phyloP scores from a whole-genome alignment of 1,140 invertebrate genomes.

The Octopus sinensis region DNA sequence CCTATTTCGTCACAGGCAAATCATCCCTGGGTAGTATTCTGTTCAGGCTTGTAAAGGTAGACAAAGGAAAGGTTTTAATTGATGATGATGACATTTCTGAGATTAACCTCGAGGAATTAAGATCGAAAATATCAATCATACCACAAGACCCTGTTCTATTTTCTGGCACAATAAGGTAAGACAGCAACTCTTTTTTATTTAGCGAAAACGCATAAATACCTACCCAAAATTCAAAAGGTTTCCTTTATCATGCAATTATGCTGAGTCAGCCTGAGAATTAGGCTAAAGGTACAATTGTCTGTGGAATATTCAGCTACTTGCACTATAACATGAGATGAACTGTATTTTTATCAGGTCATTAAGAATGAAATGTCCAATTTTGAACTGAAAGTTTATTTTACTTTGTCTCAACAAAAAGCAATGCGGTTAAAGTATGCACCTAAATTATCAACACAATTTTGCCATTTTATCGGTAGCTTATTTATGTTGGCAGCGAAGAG shows the following conservation, averaged over 20 bases:
- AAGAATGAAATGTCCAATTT: neutral
- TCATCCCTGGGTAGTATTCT: constrained; percentile 59
- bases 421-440: no score
- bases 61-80: constrained; percentile 37
- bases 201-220: neutral
- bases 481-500: no score
- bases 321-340: neutral
- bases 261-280: neutral
- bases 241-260: neutral
- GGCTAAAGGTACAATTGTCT: neutral
- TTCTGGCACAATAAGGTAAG: constrained; percentile 48
- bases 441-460: no score
- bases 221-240: neutral
- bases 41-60: constrained; percentile 60
- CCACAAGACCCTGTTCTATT: constrained; percentile 59
- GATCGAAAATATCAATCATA: constrained; percentile 43
- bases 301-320: neutral
- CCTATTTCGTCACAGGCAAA: constrained; percentile 62
- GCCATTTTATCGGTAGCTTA: no score
- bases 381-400: no score
- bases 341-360: neutral
- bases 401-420: no score
- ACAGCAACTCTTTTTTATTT: neutral
- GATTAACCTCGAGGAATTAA: constrained; percentile 35
- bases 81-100: constrained; percentile 39